Evolutionary conservation across 2,797 vertebrate species (phyloP).

Genomic region (Anomalospiza imberbis): DNA sequence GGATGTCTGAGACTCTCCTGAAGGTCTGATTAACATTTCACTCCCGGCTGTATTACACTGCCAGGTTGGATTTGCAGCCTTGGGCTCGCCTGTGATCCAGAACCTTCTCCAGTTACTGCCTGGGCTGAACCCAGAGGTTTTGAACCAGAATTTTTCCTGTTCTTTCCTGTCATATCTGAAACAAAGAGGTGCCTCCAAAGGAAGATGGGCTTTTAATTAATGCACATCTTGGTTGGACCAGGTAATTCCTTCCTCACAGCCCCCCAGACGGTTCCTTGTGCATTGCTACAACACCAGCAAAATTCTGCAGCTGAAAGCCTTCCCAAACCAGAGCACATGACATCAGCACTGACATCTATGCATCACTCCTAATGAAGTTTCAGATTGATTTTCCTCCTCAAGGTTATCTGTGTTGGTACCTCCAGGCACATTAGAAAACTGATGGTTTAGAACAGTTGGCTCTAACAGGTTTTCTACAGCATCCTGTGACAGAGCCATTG

Average conservation of each 20-base stretch:
- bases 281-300: not conserved
- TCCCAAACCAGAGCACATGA: slow-evolving; percentile 7
- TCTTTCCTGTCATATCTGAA: not conserved
- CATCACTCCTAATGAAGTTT: slow-evolving; percentile 53
- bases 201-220: not conserved
- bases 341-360: slow-evolving; percentile 52
- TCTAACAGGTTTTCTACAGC: slow-evolving; percentile 18
- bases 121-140: not conserved
- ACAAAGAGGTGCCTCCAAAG: not conserved
- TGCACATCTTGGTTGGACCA: not conserved
- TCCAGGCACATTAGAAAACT: slow-evolving; percentile 15
- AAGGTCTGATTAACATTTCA: slow-evolving; percentile 29
- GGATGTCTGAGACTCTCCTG: not conserved
- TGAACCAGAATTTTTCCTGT: not conserved
- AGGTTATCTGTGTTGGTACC: slow-evolving; percentile 33
- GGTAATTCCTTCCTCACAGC: not conserved
- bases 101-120: not conserved
- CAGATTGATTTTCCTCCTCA: slow-evolving; percentile 63
- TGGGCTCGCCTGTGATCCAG: not conserved
- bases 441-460: slow-evolving; percentile 31
- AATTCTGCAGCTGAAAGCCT: slow-evolving; percentile 1
- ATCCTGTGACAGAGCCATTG: not conserved
- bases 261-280: not conserved
- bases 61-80: not conserved
- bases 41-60: not conserved